A percentile compares a stretch with the other conserved stretches of the same genome.
Evolutionary conservation across 2,888 invertebrate genomes (phyloP).

Genomic region (Hanleya hanleyi): DNA sequence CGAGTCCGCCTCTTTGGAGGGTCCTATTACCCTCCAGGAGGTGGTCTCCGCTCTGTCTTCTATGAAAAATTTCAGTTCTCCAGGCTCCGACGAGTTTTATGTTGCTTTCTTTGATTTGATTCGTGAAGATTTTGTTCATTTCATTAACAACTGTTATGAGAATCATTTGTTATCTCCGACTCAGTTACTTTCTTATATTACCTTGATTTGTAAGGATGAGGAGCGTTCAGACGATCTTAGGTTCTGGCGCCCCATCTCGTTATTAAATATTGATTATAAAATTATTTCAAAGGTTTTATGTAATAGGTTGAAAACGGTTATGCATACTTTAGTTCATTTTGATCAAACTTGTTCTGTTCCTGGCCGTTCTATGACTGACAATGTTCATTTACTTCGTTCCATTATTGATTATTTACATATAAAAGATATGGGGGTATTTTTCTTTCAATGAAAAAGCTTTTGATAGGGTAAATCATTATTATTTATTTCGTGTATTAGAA

Average conservation of each 20-base stretch:
- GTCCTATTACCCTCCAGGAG: constrained; percentile 1
- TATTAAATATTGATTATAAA: constrained; percentile 44
- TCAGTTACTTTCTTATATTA: constrained; percentile 8
- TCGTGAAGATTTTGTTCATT: not conserved
- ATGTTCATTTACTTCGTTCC: constrained; percentile 39
- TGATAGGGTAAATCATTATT: constrained; percentile 43
- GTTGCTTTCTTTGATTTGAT: constrained; percentile 5
- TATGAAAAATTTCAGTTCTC: constrained; percentile 9
- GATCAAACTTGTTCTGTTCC: constrained; percentile 43
- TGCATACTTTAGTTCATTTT: constrained; percentile 29
- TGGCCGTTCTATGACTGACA: constrained; percentile 45
- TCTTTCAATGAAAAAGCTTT: constrained; percentile 45
- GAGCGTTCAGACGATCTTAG: constrained; percentile 28
- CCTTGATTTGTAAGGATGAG: constrained; percentile 41
- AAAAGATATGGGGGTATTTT: constrained; percentile 32
- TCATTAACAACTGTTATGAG: not conserved
- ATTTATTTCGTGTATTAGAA: constrained; percentile 35
- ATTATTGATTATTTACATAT: constrained; percentile 38
- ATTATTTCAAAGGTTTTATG: constrained; percentile 40
- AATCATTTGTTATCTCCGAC: not conserved
- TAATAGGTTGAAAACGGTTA: constrained; percentile 32
- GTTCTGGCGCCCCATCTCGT: constrained; percentile 43
- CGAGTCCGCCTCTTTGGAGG: not conserved
- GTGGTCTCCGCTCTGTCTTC: not conserved
- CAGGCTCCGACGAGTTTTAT: constrained; percentile 18